Conservation (phyloP, 2,797 vertebrate species). For the Megalops cyprinoides region DNA sequence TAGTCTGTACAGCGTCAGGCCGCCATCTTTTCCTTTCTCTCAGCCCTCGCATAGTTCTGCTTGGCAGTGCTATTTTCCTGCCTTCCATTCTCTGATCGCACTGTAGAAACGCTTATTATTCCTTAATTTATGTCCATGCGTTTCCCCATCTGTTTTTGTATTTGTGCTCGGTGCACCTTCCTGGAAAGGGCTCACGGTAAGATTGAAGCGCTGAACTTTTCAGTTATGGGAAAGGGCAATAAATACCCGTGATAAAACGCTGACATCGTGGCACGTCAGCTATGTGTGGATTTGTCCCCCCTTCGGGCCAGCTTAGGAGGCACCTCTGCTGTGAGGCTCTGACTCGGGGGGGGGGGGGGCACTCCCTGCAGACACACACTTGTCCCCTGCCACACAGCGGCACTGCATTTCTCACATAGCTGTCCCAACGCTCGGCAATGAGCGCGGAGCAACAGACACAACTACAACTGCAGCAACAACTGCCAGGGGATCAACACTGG, state of each 20-base stretch:
- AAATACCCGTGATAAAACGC: constrained; percentile 6
- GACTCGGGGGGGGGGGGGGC: background rate
- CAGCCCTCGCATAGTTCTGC: background rate
- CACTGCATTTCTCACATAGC: constrained; percentile 16
- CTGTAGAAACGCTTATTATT: background rate
- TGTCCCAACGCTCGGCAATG: background rate
- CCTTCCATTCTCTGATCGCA: background rate
- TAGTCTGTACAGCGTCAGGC: background rate
- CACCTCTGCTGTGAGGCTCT: background rate
- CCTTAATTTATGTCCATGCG: background rate
- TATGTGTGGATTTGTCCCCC: constrained; percentile 9
- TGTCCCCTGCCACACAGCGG: background rate
- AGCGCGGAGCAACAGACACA: background rate
- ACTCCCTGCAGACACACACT: background rate
- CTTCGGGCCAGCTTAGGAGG: background rate
- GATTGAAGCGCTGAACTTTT: background rate
- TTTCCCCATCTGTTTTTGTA: background rate
- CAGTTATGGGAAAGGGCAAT: constrained; percentile 12
- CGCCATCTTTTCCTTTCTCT: background rate
- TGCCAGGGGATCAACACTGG: background rate
- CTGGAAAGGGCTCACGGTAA: background rate
- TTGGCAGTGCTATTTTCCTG: background rate
- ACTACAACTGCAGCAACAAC: constrained; percentile 14
- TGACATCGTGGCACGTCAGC: background rate
- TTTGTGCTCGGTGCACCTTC: background rate